Base-by-base conservation (phyloP, 2,888 invertebrate genomes). In the Nasonovia ribisnigri region DNA sequence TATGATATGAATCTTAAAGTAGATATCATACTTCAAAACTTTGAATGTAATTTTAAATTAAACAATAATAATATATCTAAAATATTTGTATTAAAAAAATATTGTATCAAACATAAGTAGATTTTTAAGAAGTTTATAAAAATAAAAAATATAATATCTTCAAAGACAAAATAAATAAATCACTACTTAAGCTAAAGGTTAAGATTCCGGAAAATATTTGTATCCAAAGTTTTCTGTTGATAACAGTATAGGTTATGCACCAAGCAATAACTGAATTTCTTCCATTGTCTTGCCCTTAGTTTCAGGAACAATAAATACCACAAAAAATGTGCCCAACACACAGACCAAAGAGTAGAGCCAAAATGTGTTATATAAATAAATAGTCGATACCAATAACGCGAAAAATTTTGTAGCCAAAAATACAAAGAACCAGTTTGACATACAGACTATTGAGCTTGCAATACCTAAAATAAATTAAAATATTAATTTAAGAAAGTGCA, bases 401-500 rank as follows among this genome's bases (percentile, higher is more conserved):
- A 97, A 98, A 77, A 95, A 95, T 95, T 97, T 97, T 0, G 98
- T 98, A 0, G 98, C 97, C 0, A 98, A 95, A 95, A 98, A 98
- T 86, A 97, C 97, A 95, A 98, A 96, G 42, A 97, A 95, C 98
- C 98, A 98, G 95, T 98, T 98, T 90, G 97, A 96, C 0, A 98
- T 97, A 43, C 98, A 98, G 0, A 98, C 98, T 48, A 98, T 97
- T 0, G 98, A 97, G 46, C 97, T 97, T 46, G 97, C 97, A 92
- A 97, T 96, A 5, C 97, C 97, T 93, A 51, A 10, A 42, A 67
- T 8, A 84, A 90, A 90, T 6, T 84, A 48, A 42, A 54, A 26
- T 36, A 51, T 16, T 67, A 54, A 42, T 16, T 16, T 43, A 43
- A 0, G 5, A 43, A 43, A 86, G 3, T 20, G 3, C 6, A 24